A percentile compares a stretch with the other conserved stretches of the same genome.
phyloP scores from a whole-genome alignment of 2,113 vertebrate genomes.

The Onychorhynchus coronatus region DNA sequence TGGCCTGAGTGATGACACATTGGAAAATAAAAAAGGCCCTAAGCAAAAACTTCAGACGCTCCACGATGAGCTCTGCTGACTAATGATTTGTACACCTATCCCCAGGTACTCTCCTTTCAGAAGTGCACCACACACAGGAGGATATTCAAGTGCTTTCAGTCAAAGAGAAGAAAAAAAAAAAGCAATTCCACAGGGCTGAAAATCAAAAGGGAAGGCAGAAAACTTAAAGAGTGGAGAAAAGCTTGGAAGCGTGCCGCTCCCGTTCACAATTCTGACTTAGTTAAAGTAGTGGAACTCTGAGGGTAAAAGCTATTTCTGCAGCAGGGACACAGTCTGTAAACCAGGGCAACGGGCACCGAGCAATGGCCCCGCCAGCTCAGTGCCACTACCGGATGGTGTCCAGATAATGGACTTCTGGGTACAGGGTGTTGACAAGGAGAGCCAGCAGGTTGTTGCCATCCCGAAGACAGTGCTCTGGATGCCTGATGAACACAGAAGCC shows the following conservation, averaged over 20 bases:
- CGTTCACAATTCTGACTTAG: not conserved
- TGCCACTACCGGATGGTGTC: slow-evolving; percentile 83
- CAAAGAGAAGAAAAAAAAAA: not conserved
- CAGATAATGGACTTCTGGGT: slow-evolving; percentile 89
- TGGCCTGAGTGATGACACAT: not conserved
- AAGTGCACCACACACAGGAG: not conserved
- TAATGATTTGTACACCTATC: not conserved
- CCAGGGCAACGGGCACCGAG: not conserved
- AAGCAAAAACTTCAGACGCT: not conserved
- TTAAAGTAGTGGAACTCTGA: not conserved
- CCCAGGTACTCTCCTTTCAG: not conserved
- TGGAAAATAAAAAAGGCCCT: slow-evolving; percentile 28
- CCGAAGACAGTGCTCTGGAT: slow-evolving; percentile 86
- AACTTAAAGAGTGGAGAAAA: not conserved
- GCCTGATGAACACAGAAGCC: slow-evolving; percentile 85
- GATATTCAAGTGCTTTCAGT: not conserved
- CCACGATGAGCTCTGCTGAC: not conserved
- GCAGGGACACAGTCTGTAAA: slow-evolving; percentile 52
- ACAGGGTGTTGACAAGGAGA: slow-evolving; percentile 87
- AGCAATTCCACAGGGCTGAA: not conserved
- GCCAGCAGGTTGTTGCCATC: slow-evolving; percentile 87
- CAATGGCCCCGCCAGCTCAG: not conserved
- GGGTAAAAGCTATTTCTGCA: slow-evolving; percentile 37
- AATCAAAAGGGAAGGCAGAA: not conserved
- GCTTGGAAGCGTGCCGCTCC: not conserved